A percentile compares a stretch with the other conserved stretches of the same genome.
Conservation (phyloP, 2,888 invertebrate species). For the Campopleginae sp. region DNA sequence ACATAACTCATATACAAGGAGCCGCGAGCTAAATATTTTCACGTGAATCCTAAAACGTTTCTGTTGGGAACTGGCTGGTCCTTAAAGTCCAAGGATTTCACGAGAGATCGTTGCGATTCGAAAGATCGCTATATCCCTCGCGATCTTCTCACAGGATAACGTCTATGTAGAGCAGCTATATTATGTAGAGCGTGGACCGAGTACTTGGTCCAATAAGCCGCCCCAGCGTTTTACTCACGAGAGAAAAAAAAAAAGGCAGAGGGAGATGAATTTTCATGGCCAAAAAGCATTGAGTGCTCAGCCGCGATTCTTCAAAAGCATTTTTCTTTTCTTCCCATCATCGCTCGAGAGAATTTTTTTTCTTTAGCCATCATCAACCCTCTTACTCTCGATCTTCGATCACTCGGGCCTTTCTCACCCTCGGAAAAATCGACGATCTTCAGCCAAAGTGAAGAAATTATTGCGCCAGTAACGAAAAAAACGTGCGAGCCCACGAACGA, state of each 20-base stretch:
- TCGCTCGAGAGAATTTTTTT: slow-evolving; percentile 24
- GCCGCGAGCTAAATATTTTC: slow-evolving; percentile 7
- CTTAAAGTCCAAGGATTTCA: slow-evolving; percentile 59
- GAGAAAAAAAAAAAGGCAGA: background rate
- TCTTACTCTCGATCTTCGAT: slow-evolving; percentile 13
- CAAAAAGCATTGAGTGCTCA: slow-evolving; percentile 59
- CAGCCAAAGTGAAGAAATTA: background rate
- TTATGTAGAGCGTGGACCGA: slow-evolving; percentile 25
- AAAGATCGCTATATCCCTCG: slow-evolving; percentile 63
- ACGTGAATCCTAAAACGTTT: slow-evolving; percentile 13
- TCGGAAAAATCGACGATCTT: slow-evolving; percentile 24
- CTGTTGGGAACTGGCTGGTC: slow-evolving; percentile 39
- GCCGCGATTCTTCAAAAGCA: slow-evolving; percentile 64
- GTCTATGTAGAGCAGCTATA: slow-evolving; percentile 68
- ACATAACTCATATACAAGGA: slow-evolving; percentile 11
- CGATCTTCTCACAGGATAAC: slow-evolving; percentile 71
- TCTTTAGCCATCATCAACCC: slow-evolving; percentile 16
- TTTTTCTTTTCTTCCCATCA: slow-evolving; percentile 42
- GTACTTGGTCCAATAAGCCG: slow-evolving; percentile 29
- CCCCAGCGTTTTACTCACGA: slow-evolving; percentile 25
- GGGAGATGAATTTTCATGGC: slow-evolving; percentile 36
- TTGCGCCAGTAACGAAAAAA: background rate
- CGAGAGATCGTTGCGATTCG: slow-evolving; percentile 60
- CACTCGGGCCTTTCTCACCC: background rate
- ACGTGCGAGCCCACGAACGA: background rate